A percentile compares a stretch with the other conserved stretches of the same genome.
Evolutionary conservation across 2,797 vertebrate species (phyloP).

Genomic region (Manis pentadactyla): DNA sequence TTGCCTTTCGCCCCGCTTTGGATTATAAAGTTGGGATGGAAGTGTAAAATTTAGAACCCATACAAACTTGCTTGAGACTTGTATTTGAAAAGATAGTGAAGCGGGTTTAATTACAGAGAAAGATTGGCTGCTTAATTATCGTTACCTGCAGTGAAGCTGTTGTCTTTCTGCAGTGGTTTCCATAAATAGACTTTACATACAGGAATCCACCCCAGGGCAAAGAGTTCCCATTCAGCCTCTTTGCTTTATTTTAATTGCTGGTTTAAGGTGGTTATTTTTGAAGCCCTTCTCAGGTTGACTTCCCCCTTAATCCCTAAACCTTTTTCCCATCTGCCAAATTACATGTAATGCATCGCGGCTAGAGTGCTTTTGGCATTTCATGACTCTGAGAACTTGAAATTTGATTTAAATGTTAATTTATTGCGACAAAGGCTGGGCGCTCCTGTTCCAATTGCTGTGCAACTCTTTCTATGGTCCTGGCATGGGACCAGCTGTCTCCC

Average conservation of each 20-base stretch:
- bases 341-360: not conserved
- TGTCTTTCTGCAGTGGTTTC: constrained; percentile 28
- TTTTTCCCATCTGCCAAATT: constrained; percentile 60
- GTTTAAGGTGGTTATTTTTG: constrained; percentile 70
- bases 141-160: not conserved
- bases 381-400: constrained; percentile 39
- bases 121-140: constrained; percentile 12
- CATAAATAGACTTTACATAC: constrained; percentile 55
- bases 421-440: constrained; percentile 46
- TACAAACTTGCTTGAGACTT: not conserved
- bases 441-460: not conserved
- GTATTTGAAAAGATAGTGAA: not conserved
- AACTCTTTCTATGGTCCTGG: not conserved
- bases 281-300: constrained; percentile 57
- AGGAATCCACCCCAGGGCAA: constrained; percentile 17
- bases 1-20: not conserved
- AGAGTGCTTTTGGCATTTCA: constrained; percentile 44
- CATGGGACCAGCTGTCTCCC: not conserved
- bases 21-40: not conserved
- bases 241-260: constrained; percentile 57
- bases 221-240: constrained; percentile 36
- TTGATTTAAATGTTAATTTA: constrained; percentile 70
- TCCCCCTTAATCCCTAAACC: constrained; percentile 40
- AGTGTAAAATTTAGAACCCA: not conserved
- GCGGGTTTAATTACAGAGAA: not conserved